A percentile compares a stretch with the other conserved stretches of the same genome.
Evolutionary conservation across 53 echinoderm and acorn worm genomes (phyloP).

Genomic region (Stichopus horrens): DNA sequence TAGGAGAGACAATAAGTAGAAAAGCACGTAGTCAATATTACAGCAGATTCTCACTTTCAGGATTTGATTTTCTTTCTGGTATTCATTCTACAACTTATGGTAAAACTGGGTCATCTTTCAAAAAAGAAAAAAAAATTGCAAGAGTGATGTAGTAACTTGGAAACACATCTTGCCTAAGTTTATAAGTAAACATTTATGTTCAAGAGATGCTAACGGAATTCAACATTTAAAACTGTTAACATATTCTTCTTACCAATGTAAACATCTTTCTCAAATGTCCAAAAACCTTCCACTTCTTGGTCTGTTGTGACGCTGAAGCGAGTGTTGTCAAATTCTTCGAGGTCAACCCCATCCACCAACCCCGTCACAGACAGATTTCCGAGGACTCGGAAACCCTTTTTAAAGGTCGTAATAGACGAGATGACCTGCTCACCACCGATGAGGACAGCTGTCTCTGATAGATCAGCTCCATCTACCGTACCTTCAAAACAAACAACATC

Average conservation of each 20-base stretch:
- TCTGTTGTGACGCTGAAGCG: constrained; percentile 26
- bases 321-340: constrained; percentile 46
- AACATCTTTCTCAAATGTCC: constrained; percentile 33
- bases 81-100: no score
- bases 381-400: constrained; percentile 53
- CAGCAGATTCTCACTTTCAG: no score
- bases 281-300: constrained; percentile 24
- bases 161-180: no score
- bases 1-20: background rate
- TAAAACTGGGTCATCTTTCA: no score
- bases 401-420: constrained; percentile 59
- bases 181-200: no score
- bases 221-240: background rate
- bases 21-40: no score
- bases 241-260: background rate
- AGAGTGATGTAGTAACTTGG: no score
- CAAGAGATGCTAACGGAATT: background rate
- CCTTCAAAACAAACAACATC: background rate
- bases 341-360: constrained; percentile 63
- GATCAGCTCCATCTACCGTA: constrained; percentile 50
- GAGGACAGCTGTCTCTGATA: constrained; percentile 69
- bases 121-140: no score
- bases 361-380: constrained; percentile 66
- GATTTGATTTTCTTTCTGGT: no score
- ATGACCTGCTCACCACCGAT: constrained; percentile 58